Conservation (phyloP, 1,140 invertebrate genomes). For the Aethina tumida region DNA sequence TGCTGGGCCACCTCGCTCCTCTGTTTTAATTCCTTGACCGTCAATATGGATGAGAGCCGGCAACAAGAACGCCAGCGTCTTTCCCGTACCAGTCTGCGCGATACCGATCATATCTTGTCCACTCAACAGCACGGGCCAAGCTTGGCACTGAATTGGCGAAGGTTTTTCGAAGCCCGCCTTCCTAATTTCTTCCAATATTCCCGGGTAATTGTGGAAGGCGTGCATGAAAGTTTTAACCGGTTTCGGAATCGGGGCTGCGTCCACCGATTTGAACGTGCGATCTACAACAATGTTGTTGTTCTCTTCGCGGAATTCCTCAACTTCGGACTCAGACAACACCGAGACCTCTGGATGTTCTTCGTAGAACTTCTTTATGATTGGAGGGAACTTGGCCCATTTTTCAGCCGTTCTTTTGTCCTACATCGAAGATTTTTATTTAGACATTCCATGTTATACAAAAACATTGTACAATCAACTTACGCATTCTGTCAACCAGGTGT, state of each 20-base stretch:
- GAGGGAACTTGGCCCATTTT: slow-evolving; percentile 52
- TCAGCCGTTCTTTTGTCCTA: slow-evolving; percentile 44
- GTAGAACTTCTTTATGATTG: slow-evolving; percentile 77
- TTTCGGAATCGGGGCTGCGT: slow-evolving; percentile 58
- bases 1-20: slow-evolving; percentile 66
- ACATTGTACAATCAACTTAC: slow-evolving; percentile 12
- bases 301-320: slow-evolving; percentile 45
- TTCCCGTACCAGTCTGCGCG: slow-evolving; percentile 85
- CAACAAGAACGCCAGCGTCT: slow-evolving; percentile 83
- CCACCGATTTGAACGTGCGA: slow-evolving; percentile 37
- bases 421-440: slow-evolving; percentile 20
- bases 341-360: slow-evolving; percentile 62
- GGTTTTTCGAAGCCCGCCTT: slow-evolving; percentile 74
- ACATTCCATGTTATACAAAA: slow-evolving; percentile 1
- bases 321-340: slow-evolving; percentile 51
- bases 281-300: slow-evolving; percentile 58
- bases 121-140: slow-evolving; percentile 78
- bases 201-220: slow-evolving; percentile 72
- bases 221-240: slow-evolving; percentile 76
- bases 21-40: slow-evolving; percentile 53
- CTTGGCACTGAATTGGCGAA: slow-evolving; percentile 84
- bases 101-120: slow-evolving; percentile 88
- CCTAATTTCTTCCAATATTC: slow-evolving; percentile 70
- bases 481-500: slow-evolving; percentile 14
- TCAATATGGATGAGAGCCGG: slow-evolving; percentile 58